Evolutionary conservation across 2,113 vertebrate genomes (phyloP), one percentile per base, ranked within the genome.

Genomic region (Urocolius indicus): DNA sequence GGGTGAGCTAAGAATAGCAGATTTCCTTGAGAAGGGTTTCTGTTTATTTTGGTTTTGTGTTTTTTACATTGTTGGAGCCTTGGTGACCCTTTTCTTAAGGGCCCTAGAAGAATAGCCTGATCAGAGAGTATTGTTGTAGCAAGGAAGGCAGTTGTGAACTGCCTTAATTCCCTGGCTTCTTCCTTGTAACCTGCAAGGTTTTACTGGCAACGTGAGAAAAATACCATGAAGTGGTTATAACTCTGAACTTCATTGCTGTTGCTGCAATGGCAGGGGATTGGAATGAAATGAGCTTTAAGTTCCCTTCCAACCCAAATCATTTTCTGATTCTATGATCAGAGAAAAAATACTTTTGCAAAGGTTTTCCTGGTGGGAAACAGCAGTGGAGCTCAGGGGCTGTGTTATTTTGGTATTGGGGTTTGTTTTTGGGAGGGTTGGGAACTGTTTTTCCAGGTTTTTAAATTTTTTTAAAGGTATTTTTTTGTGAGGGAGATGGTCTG

Each of bases 31-130:
- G 93, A 93, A 96, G 81, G 59, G 38, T 16, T 57, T 82, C 77
- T 96, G 93, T 96, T 96, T 96, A 61, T 95, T 96, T 95, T 91
- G 34, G 16, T 76, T 83, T 84, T 74, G 59, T 92, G 43, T 95
- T 97, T 97, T 96, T 95, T 86, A 80, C 59, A 26, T 71, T 68
- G 72, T 71, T 8, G 36, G 84, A 90, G 76, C 59, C 68, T 68
- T 18, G 57, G 24, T 13, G 43, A 94, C 87, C 55, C 90, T 86
- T 83, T 45, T 62, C 59, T 95, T 80, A 80, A 86, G 65, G 68
- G 55, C 86, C 59, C 26, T 83, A 16, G 52, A 91, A 91, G 87
- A 95, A 81, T 63, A 73, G 80, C 74, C 49, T 65, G 62, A 15
- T 79, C 57, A 14, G 29, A 77, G 67, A 34, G 59, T 45, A 43